phyloP scores from a whole-genome alignment of 2,797 vertebrate species.

The Brachymystax lenok region DNA sequence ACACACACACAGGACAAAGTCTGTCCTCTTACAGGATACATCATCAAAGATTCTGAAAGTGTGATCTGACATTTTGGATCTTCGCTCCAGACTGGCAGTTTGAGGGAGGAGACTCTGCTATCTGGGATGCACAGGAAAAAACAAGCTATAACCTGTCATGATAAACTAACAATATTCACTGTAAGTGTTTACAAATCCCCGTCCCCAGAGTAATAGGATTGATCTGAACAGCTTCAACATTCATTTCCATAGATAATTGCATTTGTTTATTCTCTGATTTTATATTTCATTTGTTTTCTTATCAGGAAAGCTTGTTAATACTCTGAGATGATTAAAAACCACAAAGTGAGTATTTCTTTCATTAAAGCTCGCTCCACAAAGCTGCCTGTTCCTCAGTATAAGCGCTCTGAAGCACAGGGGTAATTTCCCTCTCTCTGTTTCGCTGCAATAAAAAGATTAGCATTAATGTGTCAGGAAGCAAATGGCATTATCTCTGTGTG shows the following conservation, averaged over 20 bases:
- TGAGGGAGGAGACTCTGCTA: background rate
- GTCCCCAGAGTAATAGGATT: background rate
- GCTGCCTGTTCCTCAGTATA: slow-evolving; percentile 4
- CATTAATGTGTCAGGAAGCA: slow-evolving; percentile 55
- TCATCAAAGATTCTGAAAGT: background rate
- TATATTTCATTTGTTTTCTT: slow-evolving; percentile 40
- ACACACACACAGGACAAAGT: background rate
- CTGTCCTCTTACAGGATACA: background rate
- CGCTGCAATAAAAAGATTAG: slow-evolving; percentile 52
- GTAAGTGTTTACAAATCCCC: background rate
- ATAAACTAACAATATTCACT: slow-evolving; percentile 1
- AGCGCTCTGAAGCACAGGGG: background rate
- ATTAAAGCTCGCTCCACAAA: slow-evolving; percentile 4
- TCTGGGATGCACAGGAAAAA: background rate
- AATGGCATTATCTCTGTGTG: slow-evolving; percentile 50
- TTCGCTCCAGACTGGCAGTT: background rate
- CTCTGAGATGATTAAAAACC: slow-evolving; percentile 47
- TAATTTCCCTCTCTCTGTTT: slow-evolving; percentile 16
- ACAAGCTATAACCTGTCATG: background rate
- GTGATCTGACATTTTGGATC: background rate
- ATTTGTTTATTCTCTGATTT: slow-evolving; percentile 49
- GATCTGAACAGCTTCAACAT: slow-evolving; percentile 17
- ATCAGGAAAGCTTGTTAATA: slow-evolving; percentile 46
- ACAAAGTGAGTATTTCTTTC: slow-evolving; percentile 22
- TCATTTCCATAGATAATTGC: slow-evolving; percentile 48